A percentile compares a stretch with the other conserved stretches of the same genome.
These are phyloP conservation scores for Drosophila ohnishii DNA, from an alignment of 1,140 invertebrate genomes.

Conservation along the genomic window DNA sequence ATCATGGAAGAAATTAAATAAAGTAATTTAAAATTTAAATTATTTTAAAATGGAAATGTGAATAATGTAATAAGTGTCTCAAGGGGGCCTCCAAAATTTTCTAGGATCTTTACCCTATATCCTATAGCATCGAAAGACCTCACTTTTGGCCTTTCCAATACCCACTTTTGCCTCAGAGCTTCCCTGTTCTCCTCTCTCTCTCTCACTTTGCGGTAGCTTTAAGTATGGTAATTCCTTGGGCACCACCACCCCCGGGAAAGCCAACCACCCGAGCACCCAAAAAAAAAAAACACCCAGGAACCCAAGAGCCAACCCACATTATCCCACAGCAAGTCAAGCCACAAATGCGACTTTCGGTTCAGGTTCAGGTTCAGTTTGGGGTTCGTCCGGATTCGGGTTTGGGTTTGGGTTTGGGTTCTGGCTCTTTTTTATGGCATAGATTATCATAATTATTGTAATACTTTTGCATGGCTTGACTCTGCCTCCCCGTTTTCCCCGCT, in stretches of 20 bases:
- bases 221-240: constrained; percentile 74
- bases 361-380: constrained; percentile 37
- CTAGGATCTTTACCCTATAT: too few species aligned
- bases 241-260: constrained; percentile 3
- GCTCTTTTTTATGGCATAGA: constrained; percentile 78
- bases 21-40: too few species aligned
- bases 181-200: not conserved
- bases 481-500: constrained; percentile 14
- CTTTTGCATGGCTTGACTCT: constrained; percentile 77
- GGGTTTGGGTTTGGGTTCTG: constrained; percentile 30
- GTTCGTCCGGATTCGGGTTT: constrained; percentile 24
- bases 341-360: constrained; percentile 64
- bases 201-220: constrained; percentile 66
- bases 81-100: too few species aligned
- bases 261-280: not conserved
- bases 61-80: too few species aligned
- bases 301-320: constrained; percentile 23
- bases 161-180: constrained; percentile 21
- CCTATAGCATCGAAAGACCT: constrained; percentile 28
- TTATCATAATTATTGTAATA: constrained; percentile 83
- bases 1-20: too few species aligned
- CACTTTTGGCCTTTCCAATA: constrained; percentile 30
- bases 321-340: constrained; percentile 43
- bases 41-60: too few species aligned
- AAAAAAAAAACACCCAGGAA: not conserved